Percentiles rank a stretch among this genome's conserved stretches.
phyloP scores from a whole-genome alignment of 2,113 vertebrate genomes.

The Thymallus thymallus region DNA sequence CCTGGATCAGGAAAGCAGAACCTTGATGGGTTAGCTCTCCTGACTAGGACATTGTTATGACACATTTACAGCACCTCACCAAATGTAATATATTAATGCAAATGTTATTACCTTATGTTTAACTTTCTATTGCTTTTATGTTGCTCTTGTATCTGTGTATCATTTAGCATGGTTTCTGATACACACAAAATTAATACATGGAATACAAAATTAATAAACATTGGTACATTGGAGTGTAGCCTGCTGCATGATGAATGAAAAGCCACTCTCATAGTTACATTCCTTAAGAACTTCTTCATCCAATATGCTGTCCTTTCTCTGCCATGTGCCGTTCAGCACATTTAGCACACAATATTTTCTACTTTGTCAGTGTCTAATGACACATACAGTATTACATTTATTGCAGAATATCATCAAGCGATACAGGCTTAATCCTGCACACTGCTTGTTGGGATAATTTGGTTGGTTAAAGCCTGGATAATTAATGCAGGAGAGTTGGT shows the following conservation, averaged over 20 bases:
- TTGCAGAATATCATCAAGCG: slow-evolving; percentile 65
- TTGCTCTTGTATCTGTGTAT: no score
- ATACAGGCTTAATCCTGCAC: slow-evolving; percentile 49
- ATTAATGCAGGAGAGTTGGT: slow-evolving; percentile 36
- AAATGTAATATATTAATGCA: no score
- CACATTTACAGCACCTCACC: background rate
- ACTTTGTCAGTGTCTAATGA: slow-evolving; percentile 72
- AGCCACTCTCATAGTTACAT: slow-evolving; percentile 61
- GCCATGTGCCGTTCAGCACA: slow-evolving; percentile 39
- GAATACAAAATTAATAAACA: no score
- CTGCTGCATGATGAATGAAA: slow-evolving; percentile 9
- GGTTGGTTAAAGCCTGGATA: slow-evolving; percentile 33
- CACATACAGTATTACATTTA: slow-evolving; percentile 49
- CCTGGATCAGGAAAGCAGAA: no score
- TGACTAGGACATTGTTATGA: background rate
- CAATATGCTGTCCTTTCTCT: slow-evolving; percentile 60
- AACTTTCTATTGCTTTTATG: no score
- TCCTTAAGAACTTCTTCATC: slow-evolving; percentile 66
- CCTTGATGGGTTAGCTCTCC: no score
- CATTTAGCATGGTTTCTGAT: no score
- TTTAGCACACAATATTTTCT: slow-evolving; percentile 61
- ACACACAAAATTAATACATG: no score
- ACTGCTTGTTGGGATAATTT: slow-evolving; percentile 62
- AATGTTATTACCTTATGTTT: no score
- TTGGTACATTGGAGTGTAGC: no score